A percentile compares a stretch with the other conserved stretches of the same genome.
phyloP scores from a whole-genome alignment of 2,888 invertebrate genomes.

The Xanthia togata region DNA sequence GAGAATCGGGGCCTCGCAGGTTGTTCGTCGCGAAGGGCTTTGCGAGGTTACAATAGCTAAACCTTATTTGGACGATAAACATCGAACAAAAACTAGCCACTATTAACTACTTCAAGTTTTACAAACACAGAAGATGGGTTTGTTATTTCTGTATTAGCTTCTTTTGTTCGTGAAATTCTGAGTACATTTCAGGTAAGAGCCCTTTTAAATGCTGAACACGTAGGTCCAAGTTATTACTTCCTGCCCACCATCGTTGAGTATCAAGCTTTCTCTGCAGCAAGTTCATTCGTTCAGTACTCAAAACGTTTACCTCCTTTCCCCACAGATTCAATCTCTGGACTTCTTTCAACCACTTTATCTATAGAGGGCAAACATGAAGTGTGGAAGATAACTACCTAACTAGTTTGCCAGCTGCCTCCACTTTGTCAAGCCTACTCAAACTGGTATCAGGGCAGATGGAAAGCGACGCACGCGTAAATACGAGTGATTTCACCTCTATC shows the following conservation, averaged over 20 bases:
- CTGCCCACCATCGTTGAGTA: constrained; percentile 20
- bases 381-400: constrained; percentile 58
- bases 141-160: constrained; percentile 38
- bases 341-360: constrained; percentile 53
- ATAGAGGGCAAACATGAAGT: constrained; percentile 58
- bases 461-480: constrained; percentile 68
- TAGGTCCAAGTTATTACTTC: constrained; percentile 38
- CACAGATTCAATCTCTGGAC: constrained; percentile 40
- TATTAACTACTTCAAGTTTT: constrained; percentile 43
- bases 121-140: constrained; percentile 29
- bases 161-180: constrained; percentile 39
- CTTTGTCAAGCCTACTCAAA: constrained; percentile 65
- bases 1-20: constrained; percentile 84
- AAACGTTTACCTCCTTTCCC: constrained; percentile 42
- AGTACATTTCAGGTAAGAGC: constrained; percentile 16
- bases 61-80: constrained; percentile 71
- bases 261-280: constrained; percentile 46
- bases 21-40: constrained; percentile 86
- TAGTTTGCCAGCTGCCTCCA: constrained; percentile 67
- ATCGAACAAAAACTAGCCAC: constrained; percentile 48
- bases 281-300: constrained; percentile 30
- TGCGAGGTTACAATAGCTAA: constrained; percentile 80
- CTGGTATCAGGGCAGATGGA: constrained; percentile 73
- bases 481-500: constrained; percentile 71
- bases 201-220: constrained; percentile 23